Evolutionary conservation across 2,113 vertebrate genomes (phyloP).

Genomic region (Nanorana parkeri): DNA sequence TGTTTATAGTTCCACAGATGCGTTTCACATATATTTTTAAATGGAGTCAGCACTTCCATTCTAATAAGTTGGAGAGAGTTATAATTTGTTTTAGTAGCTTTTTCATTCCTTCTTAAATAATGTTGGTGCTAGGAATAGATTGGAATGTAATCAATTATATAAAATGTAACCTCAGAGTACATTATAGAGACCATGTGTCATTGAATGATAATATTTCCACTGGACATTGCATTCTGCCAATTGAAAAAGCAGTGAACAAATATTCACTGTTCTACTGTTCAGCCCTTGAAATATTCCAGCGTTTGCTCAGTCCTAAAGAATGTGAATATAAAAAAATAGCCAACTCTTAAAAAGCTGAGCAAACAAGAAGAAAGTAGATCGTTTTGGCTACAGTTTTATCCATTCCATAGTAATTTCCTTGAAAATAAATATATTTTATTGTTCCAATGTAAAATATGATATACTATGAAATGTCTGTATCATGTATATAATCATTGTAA

Average conservation of each 20-base stretch:
- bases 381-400: background rate
- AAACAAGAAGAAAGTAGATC: background rate
- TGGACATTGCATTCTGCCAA: background rate
- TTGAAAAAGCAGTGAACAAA: background rate
- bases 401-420: too few relatives aligned
- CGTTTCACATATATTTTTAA: background rate
- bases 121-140: too few relatives aligned
- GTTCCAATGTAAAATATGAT: too few relatives aligned
- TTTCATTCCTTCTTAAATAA: too few relatives aligned
- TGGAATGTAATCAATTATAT: too few relatives aligned
- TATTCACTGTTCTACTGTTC: conserved; percentile 29
- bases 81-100: background rate
- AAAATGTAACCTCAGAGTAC: background rate
- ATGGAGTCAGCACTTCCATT: background rate
- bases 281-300: conserved; percentile 14
- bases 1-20: background rate
- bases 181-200: background rate
- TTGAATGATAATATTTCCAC: background rate
- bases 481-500: too few relatives aligned
- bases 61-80: background rate
- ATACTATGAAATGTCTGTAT: too few relatives aligned
- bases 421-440: too few relatives aligned
- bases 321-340: conserved; percentile 11
- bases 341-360: background rate
- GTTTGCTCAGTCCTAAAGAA: conserved; percentile 7